Percentiles rank a stretch among this genome's conserved stretches.
Conservation (phyloP, 1,140 invertebrate species). For the Drosophila grimshawi region DNA sequence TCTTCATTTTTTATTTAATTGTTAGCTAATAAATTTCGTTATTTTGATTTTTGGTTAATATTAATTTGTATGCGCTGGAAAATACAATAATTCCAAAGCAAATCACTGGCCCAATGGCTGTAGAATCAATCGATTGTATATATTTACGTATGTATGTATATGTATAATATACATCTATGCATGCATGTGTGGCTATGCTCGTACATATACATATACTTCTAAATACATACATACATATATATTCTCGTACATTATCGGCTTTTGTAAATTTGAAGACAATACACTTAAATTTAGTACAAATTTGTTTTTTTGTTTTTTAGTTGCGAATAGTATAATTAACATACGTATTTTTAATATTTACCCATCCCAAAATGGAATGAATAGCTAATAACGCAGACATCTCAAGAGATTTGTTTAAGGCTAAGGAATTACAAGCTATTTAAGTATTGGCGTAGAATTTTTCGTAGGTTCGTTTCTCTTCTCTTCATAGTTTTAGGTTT, state of each 20-base stretch:
- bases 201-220: too few relatives aligned
- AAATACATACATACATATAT: not conserved
- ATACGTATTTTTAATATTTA: slow-evolving; percentile 44
- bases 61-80: slow-evolving; percentile 44
- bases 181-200: too few relatives aligned
- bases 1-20: slow-evolving; percentile 18
- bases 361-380: slow-evolving; percentile 47
- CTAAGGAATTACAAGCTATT: slow-evolving; percentile 72
- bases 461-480: slow-evolving; percentile 17
- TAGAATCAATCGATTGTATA: slow-evolving; percentile 42
- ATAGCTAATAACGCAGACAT: slow-evolving; percentile 49
- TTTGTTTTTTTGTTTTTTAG: slow-evolving; percentile 10
- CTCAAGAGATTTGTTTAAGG: slow-evolving; percentile 44
- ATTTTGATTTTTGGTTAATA: slow-evolving; percentile 30
- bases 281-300: slow-evolving; percentile 39
- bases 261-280: slow-evolving; percentile 69
- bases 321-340: slow-evolving; percentile 49
- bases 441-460: slow-evolving; percentile 77
- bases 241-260: slow-evolving; percentile 2
- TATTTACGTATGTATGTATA: slow-evolving; percentile 26
- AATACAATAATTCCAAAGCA: slow-evolving; percentile 75
- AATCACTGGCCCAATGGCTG: slow-evolving; percentile 65
- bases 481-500: slow-evolving; percentile 13
- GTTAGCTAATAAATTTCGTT: slow-evolving; percentile 47
- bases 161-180: slow-evolving; percentile 20